A percentile compares a stretch with the other conserved stretches of the same genome.
Conservation (phyloP, 2,888 invertebrate genomes). For the Dasysyrphus albostriatus region DNA sequence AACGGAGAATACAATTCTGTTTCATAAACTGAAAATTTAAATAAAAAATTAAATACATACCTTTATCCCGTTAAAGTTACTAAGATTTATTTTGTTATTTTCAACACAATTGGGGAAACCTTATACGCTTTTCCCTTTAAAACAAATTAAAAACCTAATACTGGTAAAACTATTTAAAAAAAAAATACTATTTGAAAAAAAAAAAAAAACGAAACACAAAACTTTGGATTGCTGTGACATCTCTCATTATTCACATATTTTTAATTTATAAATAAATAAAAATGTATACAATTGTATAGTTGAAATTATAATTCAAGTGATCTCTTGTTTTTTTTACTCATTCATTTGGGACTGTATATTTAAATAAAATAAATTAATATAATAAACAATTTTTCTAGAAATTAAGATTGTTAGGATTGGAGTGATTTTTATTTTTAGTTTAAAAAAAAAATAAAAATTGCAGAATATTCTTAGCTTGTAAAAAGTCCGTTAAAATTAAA, state of each 20-base stretch:
- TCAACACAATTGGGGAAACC: constrained; percentile 58
- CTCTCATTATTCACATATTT: constrained; percentile 20
- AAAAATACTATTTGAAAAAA: constrained; percentile 14
- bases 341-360: constrained; percentile 62
- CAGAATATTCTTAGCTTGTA: constrained; percentile 44
- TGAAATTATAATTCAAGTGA: constrained; percentile 46
- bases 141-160: not conserved
- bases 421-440: constrained; percentile 32
- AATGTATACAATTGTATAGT: not conserved
- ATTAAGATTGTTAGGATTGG: constrained; percentile 15
- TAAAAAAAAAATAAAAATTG: constrained; percentile 32
- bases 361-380: constrained; percentile 26
- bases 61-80: constrained; percentile 5
- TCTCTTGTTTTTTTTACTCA: constrained; percentile 61
- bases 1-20: constrained; percentile 64
- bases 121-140: constrained; percentile 66
- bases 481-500: constrained; percentile 56
- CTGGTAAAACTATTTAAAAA: constrained; percentile 32
- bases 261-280: constrained; percentile 6
- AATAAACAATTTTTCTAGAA: constrained; percentile 24
- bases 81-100: constrained; percentile 24
- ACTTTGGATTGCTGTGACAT: constrained; percentile 48
- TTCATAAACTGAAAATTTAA: constrained; percentile 49
- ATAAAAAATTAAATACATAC: constrained; percentile 15
- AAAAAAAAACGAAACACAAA: not conserved